Evolutionary conservation across 2,797 vertebrate species (phyloP).

Genomic region (Parotocinclus haroldoi): DNA sequence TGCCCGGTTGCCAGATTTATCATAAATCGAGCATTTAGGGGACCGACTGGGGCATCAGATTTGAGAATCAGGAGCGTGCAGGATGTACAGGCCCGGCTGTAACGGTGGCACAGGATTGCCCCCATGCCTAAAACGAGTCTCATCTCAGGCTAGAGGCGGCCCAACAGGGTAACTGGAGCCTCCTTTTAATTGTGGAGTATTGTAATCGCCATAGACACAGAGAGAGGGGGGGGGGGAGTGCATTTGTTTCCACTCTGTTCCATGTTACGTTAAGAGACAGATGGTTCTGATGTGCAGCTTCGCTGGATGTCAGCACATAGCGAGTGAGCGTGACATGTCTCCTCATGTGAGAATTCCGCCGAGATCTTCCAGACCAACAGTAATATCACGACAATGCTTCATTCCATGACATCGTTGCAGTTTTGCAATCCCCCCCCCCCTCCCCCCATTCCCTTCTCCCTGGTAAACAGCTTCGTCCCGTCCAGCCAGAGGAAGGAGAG

Average conservation of each 20-base stretch:
- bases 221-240: too few species aligned
- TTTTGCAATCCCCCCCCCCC: conserved; percentile 18
- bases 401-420: conserved; percentile 4
- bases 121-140: too few species aligned
- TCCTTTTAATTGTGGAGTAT: too few species aligned
- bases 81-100: too few species aligned
- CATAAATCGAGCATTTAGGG: too few species aligned
- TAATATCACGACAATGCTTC: conserved; percentile 31
- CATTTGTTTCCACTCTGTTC: background rate
- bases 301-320: background rate
- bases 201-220: too few species aligned
- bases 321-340: background rate
- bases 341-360: conserved; percentile 13
- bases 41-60: too few species aligned
- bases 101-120: too few species aligned
- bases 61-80: too few species aligned
- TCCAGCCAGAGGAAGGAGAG: conserved; percentile 10
- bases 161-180: too few species aligned
- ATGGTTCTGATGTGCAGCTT: conserved; percentile 8
- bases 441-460: conserved; percentile 1
- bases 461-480: conserved; percentile 12
- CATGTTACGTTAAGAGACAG: background rate
- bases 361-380: conserved; percentile 23
- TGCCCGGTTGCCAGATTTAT: too few species aligned
- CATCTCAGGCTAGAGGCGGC: too few species aligned